Conservation (phyloP, 2,113 vertebrate genomes). For the Heliornis fulica region DNA sequence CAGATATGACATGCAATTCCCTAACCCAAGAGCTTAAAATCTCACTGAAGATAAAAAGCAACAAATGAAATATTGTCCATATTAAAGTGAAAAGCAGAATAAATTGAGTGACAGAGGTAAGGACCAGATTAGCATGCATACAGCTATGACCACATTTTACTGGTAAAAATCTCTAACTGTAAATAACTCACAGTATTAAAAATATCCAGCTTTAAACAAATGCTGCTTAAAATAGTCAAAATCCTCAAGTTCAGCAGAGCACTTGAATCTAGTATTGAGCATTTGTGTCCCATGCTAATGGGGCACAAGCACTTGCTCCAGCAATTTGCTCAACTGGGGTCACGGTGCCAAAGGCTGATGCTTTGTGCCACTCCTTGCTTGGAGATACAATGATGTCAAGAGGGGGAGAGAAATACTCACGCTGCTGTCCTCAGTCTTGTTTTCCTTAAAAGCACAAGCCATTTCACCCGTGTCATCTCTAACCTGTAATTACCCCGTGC, state of each 20-base stretch:
- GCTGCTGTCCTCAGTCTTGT: not conserved
- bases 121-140: not conserved
- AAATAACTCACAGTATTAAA: not conserved
- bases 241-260: not conserved
- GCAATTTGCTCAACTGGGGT: not conserved
- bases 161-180: not conserved
- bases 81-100: not conserved
- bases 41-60: not conserved
- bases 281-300: rapidly evolving
- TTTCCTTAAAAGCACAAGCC: slow-evolving; percentile 57
- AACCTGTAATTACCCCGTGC: slow-evolving; percentile 49
- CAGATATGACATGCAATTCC: not conserved
- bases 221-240: not conserved
- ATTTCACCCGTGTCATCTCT: slow-evolving; percentile 24
- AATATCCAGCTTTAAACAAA: not conserved
- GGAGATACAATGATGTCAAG: not conserved
- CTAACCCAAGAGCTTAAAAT: not conserved
- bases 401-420: not conserved
- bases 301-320: not conserved
- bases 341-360: not conserved
- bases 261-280: rapidly evolving
- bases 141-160: not conserved
- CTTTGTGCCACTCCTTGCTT: not conserved
- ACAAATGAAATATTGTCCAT: not conserved
- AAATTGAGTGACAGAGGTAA: not conserved